Evolutionary conservation across 2,888 invertebrate species (phyloP).

Genomic region (Aricia artaxerxes): DNA sequence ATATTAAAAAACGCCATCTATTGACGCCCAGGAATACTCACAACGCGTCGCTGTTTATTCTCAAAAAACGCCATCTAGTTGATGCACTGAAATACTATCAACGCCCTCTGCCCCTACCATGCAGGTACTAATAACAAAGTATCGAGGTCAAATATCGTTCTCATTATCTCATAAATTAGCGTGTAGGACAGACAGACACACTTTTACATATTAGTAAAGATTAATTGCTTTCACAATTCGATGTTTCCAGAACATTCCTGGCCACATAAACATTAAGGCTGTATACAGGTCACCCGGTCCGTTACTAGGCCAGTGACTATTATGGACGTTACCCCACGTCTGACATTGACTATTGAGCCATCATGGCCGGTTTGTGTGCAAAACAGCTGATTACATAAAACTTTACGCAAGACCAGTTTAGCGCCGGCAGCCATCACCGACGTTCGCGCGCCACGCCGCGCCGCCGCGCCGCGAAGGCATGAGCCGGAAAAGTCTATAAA

Average conservation of each 20-base stretch:
- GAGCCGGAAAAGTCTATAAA: neutral
- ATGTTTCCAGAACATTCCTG: neutral
- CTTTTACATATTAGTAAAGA: neutral
- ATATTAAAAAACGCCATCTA: no score
- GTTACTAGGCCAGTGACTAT: neutral
- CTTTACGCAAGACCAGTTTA: conserved; percentile 60
- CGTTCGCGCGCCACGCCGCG: neutral
- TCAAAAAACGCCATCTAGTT: no score
- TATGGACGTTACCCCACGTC: conserved; percentile 36
- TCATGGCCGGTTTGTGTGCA: conserved; percentile 53
- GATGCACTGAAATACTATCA: no score
- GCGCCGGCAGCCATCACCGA: conserved; percentile 1
- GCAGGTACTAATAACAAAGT: no score
- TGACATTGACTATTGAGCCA: conserved; percentile 44
- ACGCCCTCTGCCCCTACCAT: no score
- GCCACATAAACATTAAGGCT: neutral
- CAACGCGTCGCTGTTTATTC: no score
- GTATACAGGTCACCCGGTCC: conserved; percentile 5
- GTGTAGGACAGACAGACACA: no score
- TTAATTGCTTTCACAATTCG: neutral
- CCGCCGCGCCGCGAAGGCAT: neutral
- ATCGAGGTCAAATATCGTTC: no score
- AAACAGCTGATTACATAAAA: conserved; percentile 65
- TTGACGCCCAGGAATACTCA: no score
- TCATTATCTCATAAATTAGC: no score